Percentiles rank a stretch among this genome's conserved stretches.
These are phyloP conservation scores for Nephrotoma guestfalica DNA, from an alignment of 2,888 invertebrate species.

Conservation along the genomic window DNA sequence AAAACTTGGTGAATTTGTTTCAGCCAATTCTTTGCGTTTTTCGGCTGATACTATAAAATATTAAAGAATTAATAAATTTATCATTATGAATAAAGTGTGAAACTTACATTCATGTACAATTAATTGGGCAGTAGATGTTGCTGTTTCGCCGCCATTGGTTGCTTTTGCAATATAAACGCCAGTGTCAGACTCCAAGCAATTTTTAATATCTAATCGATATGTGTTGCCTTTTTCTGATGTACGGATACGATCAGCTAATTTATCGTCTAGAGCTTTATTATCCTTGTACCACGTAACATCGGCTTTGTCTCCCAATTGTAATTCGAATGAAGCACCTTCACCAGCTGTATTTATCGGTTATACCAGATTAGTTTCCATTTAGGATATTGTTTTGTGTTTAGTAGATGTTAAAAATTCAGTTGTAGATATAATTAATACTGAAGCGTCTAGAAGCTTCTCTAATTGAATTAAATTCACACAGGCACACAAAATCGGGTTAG, in stretches of 20 bases:
- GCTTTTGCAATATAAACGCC: constrained; percentile 85
- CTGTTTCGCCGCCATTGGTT: constrained; percentile 61
- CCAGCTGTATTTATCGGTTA: constrained; percentile 44
- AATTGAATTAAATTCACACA: not conserved
- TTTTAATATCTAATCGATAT: constrained; percentile 58
- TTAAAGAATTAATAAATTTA: not conserved
- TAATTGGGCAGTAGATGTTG: constrained; percentile 76
- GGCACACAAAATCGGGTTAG: not conserved
- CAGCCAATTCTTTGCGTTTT: constrained; percentile 37
- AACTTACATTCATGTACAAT: constrained; percentile 69
- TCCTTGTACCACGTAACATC: constrained; percentile 76
- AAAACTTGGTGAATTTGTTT: constrained; percentile 68
- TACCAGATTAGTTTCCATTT: not conserved
- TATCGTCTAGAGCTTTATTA: constrained; percentile 65
- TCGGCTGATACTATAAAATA: not conserved
- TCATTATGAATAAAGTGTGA: not conserved
- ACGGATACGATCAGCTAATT: constrained; percentile 56
- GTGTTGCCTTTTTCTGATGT: constrained; percentile 42
- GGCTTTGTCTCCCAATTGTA: constrained; percentile 49
- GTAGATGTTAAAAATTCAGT: not conserved
- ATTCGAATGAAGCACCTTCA: constrained; percentile 68
- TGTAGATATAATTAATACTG: not conserved
- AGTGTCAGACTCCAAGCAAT: constrained; percentile 63
- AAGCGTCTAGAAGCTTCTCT: not conserved
- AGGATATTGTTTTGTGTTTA: not conserved